Conservation (phyloP, 2,113 vertebrate species). For the Neoarius graeffei region DNA sequence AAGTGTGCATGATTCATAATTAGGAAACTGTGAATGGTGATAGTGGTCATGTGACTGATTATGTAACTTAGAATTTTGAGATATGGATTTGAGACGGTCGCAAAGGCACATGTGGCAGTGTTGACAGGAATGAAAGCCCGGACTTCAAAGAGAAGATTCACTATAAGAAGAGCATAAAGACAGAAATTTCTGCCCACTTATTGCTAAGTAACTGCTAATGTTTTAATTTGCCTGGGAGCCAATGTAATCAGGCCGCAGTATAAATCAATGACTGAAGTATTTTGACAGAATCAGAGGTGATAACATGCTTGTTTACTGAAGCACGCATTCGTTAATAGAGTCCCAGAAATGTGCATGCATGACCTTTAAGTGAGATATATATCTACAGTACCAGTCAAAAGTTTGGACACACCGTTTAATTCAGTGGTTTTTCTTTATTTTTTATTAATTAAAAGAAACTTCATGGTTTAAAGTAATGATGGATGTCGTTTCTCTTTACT, state of each 20-base stretch:
- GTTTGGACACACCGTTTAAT: too few relatives aligned
- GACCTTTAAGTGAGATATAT: neutral
- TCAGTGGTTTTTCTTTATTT: too few relatives aligned
- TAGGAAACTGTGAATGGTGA: neutral
- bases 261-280: neutral
- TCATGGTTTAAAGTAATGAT: too few relatives aligned
- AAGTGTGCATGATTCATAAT: neutral
- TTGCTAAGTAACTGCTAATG: neutral
- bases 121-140: neutral
- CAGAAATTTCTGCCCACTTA: neutral
- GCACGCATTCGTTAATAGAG: neutral
- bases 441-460: too few relatives aligned
- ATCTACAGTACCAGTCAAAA: too few relatives aligned
- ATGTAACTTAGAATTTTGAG: neutral
- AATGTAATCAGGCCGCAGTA: neutral
- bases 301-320: neutral
- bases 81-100: neutral
- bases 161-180: neutral
- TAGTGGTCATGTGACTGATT: neutral
- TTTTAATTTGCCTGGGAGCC: neutral
- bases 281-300: neutral
- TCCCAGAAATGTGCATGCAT: neutral
- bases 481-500: too few relatives aligned
- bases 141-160: neutral
- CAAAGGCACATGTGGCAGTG: neutral